Evolutionary conservation across 1,140 invertebrate species (phyloP), one percentile per base, ranked within the genome.

Genomic region (Drusus annulatus): DNA sequence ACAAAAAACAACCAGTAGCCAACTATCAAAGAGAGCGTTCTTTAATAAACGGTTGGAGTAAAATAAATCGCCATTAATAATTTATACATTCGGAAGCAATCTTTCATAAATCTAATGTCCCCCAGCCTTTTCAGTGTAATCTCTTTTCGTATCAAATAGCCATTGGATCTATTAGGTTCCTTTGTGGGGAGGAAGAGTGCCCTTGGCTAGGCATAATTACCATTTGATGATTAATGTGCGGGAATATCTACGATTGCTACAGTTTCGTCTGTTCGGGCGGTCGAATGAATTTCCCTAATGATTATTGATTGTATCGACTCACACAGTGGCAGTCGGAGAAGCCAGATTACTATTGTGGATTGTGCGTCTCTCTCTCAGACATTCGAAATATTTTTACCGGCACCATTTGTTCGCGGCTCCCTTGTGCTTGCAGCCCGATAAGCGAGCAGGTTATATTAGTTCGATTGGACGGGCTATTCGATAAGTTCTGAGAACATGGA

Each of bases 141-240:
- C 76, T 80, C 76, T 80, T 62, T 68, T 25, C 51, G 36, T 51
- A 74, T 75, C 80, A 74, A 81, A 68, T 58, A 52, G 77, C 56
- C 71, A 79, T 82, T 76, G 54, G 54, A 76, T 78, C 62, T 68
- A 76, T 83, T 78, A 80, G 58, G 79, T 71, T 78, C 78, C 28
- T 54, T 62, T 17, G 60, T 76, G 58, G 45, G 74, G 71, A 28
- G 28, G 68, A 56, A 45, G 10, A 45, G 68, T 69, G 79, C 81
- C 81, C 79, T 83, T 69, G 81, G 81, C 81, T 71, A 83, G 31
- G 71, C 36, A 80, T 83, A 83, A 83, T 83, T 83, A 83, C 81
- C 62, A 80, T 78, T 80, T 71, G 62, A 79, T 83, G 81, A 83
- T 80, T 83, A 80, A 83, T 83, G 65, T 31, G 8, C 52, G 51